Base-by-base conservation (phyloP, 2,888 invertebrate species). In the Mylabris sibirica region DNA sequence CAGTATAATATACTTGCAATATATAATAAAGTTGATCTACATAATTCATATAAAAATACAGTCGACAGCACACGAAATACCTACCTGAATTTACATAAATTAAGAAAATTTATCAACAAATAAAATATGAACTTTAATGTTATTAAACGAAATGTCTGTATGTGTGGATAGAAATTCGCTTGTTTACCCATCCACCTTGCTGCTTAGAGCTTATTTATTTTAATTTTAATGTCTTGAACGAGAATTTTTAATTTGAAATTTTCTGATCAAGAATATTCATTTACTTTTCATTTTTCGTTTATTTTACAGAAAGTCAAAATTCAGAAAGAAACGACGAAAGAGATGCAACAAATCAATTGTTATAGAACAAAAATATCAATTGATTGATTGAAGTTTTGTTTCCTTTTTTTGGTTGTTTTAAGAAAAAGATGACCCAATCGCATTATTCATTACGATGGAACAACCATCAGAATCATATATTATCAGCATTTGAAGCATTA, bases 391-490 rank as follows among this genome's bases (percentile, higher is more conserved):
- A 14, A 14, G 35, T 53, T 17, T 49, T 49, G 17, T 3, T 49
- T 20, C 17, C 34, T 20, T 38, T 4, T 24, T 41, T 61, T 64
- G 22, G 72, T 68, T 35, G 34, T n/a, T 49, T 30, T 57, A 63
- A 38, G 24, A 59, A 59, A 61, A 77, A 71, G 64, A 84, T 84
- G 84, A 80, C 83, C 67, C 89, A 93, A 86, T 94, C 95, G 83
- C 95, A 95, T 85, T 96, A 95, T 87, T 95, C 95, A 83, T 89
- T 96, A 81, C 90, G 95, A 86, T 97, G 96, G 96, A 95, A 95
- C 88, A 96, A 96, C 87, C 96, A 96, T 88, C 95, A 94, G 84
- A 90, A 90, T 77, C 95, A 96, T 85, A 91, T 97, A 82, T 89
- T 96, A 77, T 90, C 93, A 79, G 93, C 96, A 64, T 96, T 97